Base-by-base conservation (phyloP, 2,797 vertebrate genomes). In the Prionace glauca region DNA sequence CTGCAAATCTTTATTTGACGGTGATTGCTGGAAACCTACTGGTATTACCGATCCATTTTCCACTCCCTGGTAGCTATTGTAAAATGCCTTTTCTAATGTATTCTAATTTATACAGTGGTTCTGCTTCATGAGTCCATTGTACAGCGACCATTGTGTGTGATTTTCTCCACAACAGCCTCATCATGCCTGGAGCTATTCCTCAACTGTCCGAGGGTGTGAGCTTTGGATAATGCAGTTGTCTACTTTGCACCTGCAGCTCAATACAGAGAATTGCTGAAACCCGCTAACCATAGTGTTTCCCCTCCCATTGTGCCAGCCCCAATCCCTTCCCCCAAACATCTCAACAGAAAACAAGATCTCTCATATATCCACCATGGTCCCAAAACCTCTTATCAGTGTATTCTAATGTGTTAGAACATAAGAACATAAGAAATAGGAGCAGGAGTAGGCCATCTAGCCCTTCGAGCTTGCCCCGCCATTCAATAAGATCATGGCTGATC, bases 31-130 rank as follows among this genome's bases (percentile, higher is more conserved):
- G 84, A 87, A 87, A 56, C 84, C 24, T 41, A 69, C 18, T 69
- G 67, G 14, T 69, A 56, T 56, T 87, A 87, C 84, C 41, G 45
- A 50, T 29, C 84, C 62, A 62, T 92, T 36, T 62, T 36, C 26
- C 90, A 36, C 56, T 92, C 50, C 24, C 62, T 36, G 62, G 90
- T 16, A 36, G 60, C 62, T 26, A 36, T 36, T 92, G 90, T 29
- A 92, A 67, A 65, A 24, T 92, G 90, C 29, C 90, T 11, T 92
- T 67, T 45, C 22, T 92, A 92, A 92, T 92, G 1, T 67, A 90
- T 67, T 92, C 62, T 92, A 92, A 92, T 92, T 92, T 65, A 92
- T 67, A 65, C 32, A n/a, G 62, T 67, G 56, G 60, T 36, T 62
- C 60, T 36, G 88, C 12, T 91, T 65, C 86, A 26, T 36, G 60